Conservation (phyloP, 1,140 invertebrate species). For the Dendroctonus valens region DNA sequence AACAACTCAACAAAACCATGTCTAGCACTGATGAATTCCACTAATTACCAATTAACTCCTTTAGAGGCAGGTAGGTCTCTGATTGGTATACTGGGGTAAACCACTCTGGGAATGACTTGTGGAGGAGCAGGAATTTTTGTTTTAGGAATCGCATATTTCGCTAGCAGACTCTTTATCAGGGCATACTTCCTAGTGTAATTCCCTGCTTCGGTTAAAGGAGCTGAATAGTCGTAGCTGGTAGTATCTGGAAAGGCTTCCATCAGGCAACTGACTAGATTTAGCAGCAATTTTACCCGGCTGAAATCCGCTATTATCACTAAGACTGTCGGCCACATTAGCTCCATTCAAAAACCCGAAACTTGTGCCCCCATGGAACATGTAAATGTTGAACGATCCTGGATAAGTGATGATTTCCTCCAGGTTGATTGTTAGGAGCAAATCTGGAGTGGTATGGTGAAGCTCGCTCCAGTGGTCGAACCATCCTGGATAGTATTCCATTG, state of each 20-base stretch:
- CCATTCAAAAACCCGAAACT: slow-evolving; percentile 70
- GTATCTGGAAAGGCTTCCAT: slow-evolving; percentile 60
- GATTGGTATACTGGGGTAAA: slow-evolving; percentile 43
- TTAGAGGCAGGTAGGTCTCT: slow-evolving; percentile 29
- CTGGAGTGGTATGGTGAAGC: slow-evolving; percentile 37
- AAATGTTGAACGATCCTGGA: slow-evolving; percentile 63
- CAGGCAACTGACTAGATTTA: not conserved
- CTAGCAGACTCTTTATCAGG: slow-evolving; percentile 40
- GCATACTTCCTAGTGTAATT: slow-evolving; percentile 53
- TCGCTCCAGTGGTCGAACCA: slow-evolving; percentile 59
- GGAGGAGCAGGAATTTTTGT: slow-evolving; percentile 39
- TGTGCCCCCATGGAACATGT: slow-evolving; percentile 73
- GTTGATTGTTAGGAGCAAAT: slow-evolving; percentile 24
- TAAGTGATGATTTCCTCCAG: slow-evolving; percentile 41
- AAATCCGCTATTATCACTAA: slow-evolving; percentile 42
- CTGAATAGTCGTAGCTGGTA: slow-evolving; percentile 56
- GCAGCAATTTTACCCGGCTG: slow-evolving; percentile 52
- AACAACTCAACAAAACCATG: not conserved
- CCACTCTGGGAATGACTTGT: slow-evolving; percentile 39
- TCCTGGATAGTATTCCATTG: slow-evolving; percentile 66
- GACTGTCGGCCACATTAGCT: slow-evolving; percentile 52
- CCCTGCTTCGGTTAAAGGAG: slow-evolving; percentile 55
- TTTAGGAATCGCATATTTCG: slow-evolving; percentile 10
- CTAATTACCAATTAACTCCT: slow-evolving; percentile 19
- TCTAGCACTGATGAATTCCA: slow-evolving; percentile 45